phyloP scores from a whole-genome alignment of 2,797 vertebrate genomes.

The Valencia hispanica region DNA sequence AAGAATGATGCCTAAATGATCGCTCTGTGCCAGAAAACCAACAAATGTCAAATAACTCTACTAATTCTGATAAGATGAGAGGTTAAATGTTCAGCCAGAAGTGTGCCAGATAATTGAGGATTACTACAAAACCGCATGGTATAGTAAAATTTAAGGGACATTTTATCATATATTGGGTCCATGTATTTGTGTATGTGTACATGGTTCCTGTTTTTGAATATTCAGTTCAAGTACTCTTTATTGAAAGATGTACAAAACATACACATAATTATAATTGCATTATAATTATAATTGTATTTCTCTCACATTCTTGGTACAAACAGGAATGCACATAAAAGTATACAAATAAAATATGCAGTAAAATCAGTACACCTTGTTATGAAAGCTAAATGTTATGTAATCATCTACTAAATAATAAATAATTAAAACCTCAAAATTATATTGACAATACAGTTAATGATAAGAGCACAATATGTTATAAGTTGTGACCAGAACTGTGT shows the following conservation, averaged over 20 bases:
- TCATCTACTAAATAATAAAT: no score
- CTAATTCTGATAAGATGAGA: no score
- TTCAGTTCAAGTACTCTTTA: not conserved
- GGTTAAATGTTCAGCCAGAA: no score
- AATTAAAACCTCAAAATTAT: no score
- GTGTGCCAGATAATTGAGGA: not conserved
- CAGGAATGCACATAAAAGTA: not conserved
- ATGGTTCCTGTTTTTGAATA: not conserved
- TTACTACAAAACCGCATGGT: not conserved
- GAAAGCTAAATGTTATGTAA: no score
- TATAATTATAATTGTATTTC: no score
- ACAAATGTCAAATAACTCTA: not conserved
- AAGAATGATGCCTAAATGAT: not conserved
- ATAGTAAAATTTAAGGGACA: not conserved
- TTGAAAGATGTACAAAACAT: not conserved
- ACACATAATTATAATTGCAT: not conserved
- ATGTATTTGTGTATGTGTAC: not conserved
- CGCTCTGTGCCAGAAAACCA: not conserved
- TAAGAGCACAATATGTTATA: no score
- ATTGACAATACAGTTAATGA: no score
- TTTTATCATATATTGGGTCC: not conserved
- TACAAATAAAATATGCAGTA: no score
- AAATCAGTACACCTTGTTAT: no score
- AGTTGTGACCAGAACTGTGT: no score
- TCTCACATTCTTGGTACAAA: not conserved